Base-by-base conservation (phyloP, 2,888 invertebrate genomes). In the Biston betularia region DNA sequence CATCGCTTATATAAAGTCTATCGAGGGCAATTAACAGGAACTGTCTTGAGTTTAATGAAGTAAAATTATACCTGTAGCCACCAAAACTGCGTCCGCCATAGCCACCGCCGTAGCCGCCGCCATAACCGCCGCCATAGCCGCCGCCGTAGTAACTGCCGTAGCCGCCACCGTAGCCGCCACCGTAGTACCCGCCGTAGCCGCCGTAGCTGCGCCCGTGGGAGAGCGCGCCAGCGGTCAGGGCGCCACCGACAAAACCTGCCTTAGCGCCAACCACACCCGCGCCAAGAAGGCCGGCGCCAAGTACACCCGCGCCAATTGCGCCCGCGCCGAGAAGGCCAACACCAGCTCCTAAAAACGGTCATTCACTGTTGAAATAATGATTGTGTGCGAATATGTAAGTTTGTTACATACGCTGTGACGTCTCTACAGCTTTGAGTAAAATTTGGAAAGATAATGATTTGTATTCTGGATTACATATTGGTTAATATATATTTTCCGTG, bases 161-260 rank as follows among this genome's bases (percentile, higher is more conserved):
- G 69, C 79, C 74, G 5, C 79, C 75, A 0, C 79, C 65, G 34
- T 72, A 66, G 33, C 75, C 74, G 34, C 78, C 74, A 42, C 72
- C 65, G 68, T 77, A 76, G 40, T 73, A 71, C 0, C 77, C 75
- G n/a, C 64, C 49, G 35, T 42, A 68, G 40, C 80, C 81, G 56
- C 77, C 81, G 74, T 80, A 82, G 71, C 87, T 78, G 55, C 83
- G 77, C 63, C 83, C 80, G 59, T 68, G 70, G 44, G 71, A 66
- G 24, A 86, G 70, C 1, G 84, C 84, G 6, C 77, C 63, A n/a
- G 87, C 80, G 2, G 85, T 90, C 8, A 92, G 42, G 0, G 88
- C 90, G 0, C 92, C 92, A 0, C 92, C 92, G 14, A 93, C 55
- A 14, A 91, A 75, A 5, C 92, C 92, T 40, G 87, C 87, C 63